Base-by-base conservation (phyloP, 2,888 invertebrate species). In the Brenthis daphne region DNA sequence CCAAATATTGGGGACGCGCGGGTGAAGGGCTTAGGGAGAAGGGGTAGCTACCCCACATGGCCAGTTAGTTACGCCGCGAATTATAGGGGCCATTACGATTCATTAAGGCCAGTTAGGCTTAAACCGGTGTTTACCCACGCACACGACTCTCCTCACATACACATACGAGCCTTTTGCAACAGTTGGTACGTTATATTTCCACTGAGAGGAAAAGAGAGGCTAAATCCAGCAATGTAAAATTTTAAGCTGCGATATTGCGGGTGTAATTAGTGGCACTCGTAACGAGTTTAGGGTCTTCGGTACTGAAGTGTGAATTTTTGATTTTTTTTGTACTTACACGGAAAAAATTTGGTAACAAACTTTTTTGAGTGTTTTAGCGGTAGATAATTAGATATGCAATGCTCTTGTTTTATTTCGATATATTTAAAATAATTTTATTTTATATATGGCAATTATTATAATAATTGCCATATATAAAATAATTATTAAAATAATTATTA, bases 61-160 rank as follows among this genome's bases (percentile, higher is more conserved):
- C 88, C 91, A 92, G 92, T 93, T 93, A 93, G 93, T 93, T 93
- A 92, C 92, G 92, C 92, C 92, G 92, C 93, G 92, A 93, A 93
- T 93, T 93, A 93, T 93, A 93, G 93, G 92, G 93, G 92, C 93
- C 93, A 93, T 93, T 93, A 93, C 93, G 93, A 93, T 93, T 93
- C 93, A 93, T 93, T 93, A 93, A 93, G 92, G 93, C 92, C 93
- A 92, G 93, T 93, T 93, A 93, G 92, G 93, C 92, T 93, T 93
- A 92, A 93, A 92, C 90, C 88, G 90, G 92, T 93, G 92, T 93
- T 93, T 93, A 90, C 92, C 80, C 88, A 91, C 90, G 82, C 92
- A 90, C 89, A 91, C 91, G 75, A 24, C 70, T 73, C 57, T 75
- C 73, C 57, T 65, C 71, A 33, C 69, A 70, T 78, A 68, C 81